Percentiles rank a stretch among this genome's conserved stretches.
Conservation (phyloP, 2,113 vertebrate species). For the Bostrychus sinensis region DNA sequence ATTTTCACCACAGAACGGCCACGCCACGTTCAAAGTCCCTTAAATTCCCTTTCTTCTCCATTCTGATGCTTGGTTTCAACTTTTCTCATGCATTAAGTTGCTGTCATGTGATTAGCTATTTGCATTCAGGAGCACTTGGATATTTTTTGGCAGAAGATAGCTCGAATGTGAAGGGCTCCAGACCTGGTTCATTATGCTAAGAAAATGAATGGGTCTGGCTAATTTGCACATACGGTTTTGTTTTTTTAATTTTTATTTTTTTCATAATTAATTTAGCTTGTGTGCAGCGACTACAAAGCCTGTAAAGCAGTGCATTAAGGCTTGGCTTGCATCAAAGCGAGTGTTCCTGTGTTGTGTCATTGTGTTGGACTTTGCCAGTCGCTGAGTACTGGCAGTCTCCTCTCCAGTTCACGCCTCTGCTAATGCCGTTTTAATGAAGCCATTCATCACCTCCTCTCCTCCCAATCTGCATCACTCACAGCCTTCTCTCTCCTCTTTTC, state of each 20-base stretch:
- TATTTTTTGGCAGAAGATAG: neutral
- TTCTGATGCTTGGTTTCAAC: too few species aligned
- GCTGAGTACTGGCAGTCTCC: conserved; percentile 34
- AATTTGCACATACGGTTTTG: conserved; percentile 3
- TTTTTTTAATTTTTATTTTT: too few species aligned
- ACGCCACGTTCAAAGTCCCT: too few species aligned
- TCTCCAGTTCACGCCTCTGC: conserved; percentile 67
- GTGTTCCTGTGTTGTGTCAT: conserved; percentile 41
- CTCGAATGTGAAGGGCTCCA: neutral
- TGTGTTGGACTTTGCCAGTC: conserved; percentile 37
- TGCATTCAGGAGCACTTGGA: too few species aligned
- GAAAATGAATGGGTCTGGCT: neutral
- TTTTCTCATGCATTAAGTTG: too few species aligned
- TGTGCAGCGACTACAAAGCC: conserved; percentile 15
- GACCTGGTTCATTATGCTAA: neutral
- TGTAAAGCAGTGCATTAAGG: conserved; percentile 9
- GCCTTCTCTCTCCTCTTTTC: conserved; percentile 18
- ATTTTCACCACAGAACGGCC: too few species aligned
- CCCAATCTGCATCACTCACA: conserved; percentile 50
- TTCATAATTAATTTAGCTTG: conserved; percentile 18
- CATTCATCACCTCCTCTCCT: conserved; percentile 75
- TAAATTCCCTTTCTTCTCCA: too few species aligned
- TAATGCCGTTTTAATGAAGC: conserved; percentile 85
- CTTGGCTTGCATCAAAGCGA: conserved; percentile 18
- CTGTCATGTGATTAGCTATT: too few species aligned